phyloP scores from a whole-genome alignment of 1,140 invertebrate genomes.

The Armadillidium nasatum region DNA sequence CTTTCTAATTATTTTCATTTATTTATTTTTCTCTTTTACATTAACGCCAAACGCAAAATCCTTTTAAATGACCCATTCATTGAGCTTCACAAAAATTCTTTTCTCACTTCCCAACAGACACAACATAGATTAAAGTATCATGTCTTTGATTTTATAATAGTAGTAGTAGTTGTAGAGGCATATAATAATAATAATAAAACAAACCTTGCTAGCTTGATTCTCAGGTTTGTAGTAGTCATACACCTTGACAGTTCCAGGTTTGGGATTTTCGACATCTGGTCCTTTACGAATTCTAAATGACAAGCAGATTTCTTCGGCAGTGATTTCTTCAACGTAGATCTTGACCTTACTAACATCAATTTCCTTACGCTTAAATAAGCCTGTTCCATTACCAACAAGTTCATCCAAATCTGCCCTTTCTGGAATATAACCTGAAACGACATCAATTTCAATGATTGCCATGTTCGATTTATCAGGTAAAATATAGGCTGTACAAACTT shows the following conservation, averaged over 20 bases:
- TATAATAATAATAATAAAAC: background rate
- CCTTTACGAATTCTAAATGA: slow-evolving; percentile 51
- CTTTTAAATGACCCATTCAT: no score
- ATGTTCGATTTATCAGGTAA: slow-evolving; percentile 43
- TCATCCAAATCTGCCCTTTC: slow-evolving; percentile 36
- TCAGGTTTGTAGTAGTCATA: slow-evolving; percentile 64
- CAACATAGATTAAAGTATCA: no score
- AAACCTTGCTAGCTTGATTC: slow-evolving; percentile 49
- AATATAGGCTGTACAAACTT: slow-evolving; percentile 37
- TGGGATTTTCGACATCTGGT: slow-evolving; percentile 53
- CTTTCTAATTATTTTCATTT: no score
- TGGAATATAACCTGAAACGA: slow-evolving; percentile 44
- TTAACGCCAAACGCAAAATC: no score
- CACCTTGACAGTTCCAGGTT: slow-evolving; percentile 60
- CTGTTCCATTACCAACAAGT: slow-evolving; percentile 36
- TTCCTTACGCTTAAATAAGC: slow-evolving; percentile 50
- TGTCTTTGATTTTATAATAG: no score
- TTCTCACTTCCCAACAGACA: no score
- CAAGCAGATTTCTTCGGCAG: slow-evolving; percentile 51
- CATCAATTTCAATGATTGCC: slow-evolving; percentile 43
- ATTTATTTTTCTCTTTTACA: no score
- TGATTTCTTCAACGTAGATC: slow-evolving; percentile 53
- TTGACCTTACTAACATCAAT: slow-evolving; percentile 49
- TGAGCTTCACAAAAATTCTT: no score
- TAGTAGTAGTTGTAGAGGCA: no score